Base-by-base conservation (phyloP, 2,888 invertebrate genomes). In the Brachyopa scutellaris region DNA sequence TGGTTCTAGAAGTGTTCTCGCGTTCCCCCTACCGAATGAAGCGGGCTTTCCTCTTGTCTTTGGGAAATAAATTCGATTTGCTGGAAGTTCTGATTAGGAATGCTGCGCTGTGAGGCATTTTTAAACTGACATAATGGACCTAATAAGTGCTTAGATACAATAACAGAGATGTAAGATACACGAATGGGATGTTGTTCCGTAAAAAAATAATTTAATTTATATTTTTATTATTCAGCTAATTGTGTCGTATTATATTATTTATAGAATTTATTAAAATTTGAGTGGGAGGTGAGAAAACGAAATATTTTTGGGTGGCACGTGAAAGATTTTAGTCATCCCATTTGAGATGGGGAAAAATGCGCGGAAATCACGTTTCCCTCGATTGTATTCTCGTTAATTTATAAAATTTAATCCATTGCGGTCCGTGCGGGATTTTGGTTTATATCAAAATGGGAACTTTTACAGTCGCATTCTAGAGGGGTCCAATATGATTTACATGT, bases 311-410 rank as follows among this genome's bases (percentile, higher is more conserved):
- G 23, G 21, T 45, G 21, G 66, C 59, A 79, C 61, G 61, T 55
- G 79, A 67, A 67, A 47, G 59, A 57, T 21, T 66, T 57, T 15
- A 67, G 45, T 61, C 53, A 9, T 23, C 26, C 47, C 8, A 40
- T 33, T 23, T 11, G 13, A 38, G 47, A 33, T 15, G 42, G 69
- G 69, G n/a, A n/a, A 69, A 80, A 74, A 76, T 17, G 45, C 69
- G 6, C 29, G 59, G 59, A 76, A 64, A 80, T 80, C 80, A 80
- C 80, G 80, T 80, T 76, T 64, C 49, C 51, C 11, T 74, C 29
- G 21, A 57, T 69, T 47, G 33, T 9, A 42, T 31, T 57, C 42
- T 53, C 61, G 19, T 76, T 59, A 53, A 59, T 67, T 33, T 57
- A 31, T 38, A 47, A 67, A 51, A 17, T 66, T 66, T 21, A 13